Evolutionary conservation across 1,140 invertebrate genomes (phyloP).

Genomic region (Drosophila quadrilineata): DNA sequence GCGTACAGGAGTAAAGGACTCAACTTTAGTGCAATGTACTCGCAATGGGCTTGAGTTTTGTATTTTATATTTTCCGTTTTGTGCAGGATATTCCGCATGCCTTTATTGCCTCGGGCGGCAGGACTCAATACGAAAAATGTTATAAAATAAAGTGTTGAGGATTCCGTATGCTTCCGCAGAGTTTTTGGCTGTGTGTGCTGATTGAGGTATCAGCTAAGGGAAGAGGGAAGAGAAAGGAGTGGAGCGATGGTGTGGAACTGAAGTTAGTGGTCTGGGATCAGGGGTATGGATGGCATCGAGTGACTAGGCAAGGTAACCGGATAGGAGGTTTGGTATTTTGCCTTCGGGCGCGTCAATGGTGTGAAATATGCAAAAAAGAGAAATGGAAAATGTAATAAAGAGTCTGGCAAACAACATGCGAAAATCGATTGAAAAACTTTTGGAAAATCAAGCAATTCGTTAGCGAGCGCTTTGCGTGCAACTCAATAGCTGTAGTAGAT

Average conservation of each 20-base stretch:
- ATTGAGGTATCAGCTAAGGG: too few relatives aligned
- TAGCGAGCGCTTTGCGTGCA: constrained; percentile 34
- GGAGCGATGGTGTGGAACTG: not conserved
- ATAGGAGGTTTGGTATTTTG: not conserved
- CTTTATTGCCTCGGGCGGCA: constrained; percentile 13
- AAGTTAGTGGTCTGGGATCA: not conserved
- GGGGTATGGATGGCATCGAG: not conserved
- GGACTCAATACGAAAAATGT: constrained; percentile 50
- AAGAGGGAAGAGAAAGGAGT: too few relatives aligned
- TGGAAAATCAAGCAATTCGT: constrained; percentile 52
- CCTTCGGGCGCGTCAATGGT: constrained; percentile 46
- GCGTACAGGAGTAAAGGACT: not conserved
- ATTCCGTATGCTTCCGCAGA: constrained; percentile 40
- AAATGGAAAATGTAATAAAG: constrained; percentile 15
- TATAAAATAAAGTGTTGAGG: constrained; percentile 69
- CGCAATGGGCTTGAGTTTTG: constrained; percentile 1
- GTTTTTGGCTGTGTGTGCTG: constrained; percentile 10
- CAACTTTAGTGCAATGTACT: constrained; percentile 11
- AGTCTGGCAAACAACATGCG: constrained; percentile 22
- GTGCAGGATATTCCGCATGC: not conserved
- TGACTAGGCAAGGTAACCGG: too few relatives aligned
- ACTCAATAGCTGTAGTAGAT: too few relatives aligned
- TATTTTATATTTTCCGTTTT: constrained; percentile 6
- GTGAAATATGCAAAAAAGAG: constrained; percentile 55
- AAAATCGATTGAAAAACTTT: constrained; percentile 55